Evolutionary conservation across 2,113 vertebrate species (phyloP).

Genomic region (Sakesphorus luctuosus): DNA sequence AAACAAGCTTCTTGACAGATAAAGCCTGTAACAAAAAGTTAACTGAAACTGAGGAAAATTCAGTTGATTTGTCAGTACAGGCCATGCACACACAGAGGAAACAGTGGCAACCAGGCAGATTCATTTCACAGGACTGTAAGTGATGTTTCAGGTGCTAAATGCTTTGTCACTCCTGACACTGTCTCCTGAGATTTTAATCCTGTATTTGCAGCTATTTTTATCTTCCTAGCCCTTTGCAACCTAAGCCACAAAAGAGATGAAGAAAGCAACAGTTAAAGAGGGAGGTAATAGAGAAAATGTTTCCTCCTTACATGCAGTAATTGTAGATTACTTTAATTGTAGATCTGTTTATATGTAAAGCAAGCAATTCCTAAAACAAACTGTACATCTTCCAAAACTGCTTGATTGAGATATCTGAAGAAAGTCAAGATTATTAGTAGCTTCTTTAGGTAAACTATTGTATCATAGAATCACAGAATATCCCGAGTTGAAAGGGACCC

Average conservation of each 20-base stretch:
- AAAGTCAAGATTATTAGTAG: neutral
- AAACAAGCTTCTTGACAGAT: neutral
- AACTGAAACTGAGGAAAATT: neutral
- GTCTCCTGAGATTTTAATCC: constrained; percentile 14
- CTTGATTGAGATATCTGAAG: neutral
- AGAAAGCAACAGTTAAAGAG: neutral
- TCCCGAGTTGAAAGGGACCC: neutral
- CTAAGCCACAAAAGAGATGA: neutral
- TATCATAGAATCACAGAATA: neutral
- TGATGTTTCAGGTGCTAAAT: neutral
- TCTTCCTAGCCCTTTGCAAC: neutral
- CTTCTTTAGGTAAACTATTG: neutral
- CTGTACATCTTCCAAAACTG: neutral
- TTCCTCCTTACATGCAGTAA: neutral
- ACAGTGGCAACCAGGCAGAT: neutral
- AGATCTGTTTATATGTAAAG: neutral
- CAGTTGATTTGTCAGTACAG: neutral
- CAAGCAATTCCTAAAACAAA: neutral
- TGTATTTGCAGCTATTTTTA: constrained; percentile 15
- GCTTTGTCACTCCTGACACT: neutral
- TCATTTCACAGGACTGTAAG: neutral
- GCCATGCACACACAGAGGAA: rapidly evolving
- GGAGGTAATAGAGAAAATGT: neutral
- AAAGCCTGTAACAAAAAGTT: neutral
- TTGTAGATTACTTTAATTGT: neutral